A percentile compares a stretch with the other conserved stretches of the same genome.
Evolutionary conservation across 1,140 invertebrate species (phyloP).

Genomic region (Diachasmimorpha longicaudata): DNA sequence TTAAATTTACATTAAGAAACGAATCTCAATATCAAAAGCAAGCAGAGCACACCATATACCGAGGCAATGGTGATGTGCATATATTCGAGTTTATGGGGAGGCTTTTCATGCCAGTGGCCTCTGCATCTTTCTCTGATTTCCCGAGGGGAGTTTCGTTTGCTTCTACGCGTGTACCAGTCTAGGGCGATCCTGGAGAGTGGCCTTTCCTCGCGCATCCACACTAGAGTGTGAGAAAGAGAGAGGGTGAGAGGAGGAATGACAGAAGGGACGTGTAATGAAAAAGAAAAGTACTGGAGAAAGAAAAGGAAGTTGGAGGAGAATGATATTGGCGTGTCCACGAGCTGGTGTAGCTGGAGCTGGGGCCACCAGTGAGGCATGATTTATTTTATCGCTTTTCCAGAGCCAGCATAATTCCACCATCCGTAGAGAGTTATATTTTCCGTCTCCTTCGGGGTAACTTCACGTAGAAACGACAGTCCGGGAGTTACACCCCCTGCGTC

Average conservation of each 20-base stretch:
- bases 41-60: not conserved
- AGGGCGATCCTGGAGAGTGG: not conserved
- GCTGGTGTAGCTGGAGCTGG: not conserved
- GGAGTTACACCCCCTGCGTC: not conserved
- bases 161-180: not conserved
- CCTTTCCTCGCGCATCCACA: not conserved
- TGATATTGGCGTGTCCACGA: slow-evolving; percentile 1
- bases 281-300: not conserved
- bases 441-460: not conserved
- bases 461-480: not conserved
- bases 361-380: not conserved
- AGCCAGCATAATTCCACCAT: slow-evolving; percentile 17
- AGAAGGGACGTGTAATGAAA: not conserved
- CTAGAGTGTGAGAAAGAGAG: not conserved
- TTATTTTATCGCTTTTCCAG: slow-evolving; percentile 20
- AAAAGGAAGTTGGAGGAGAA: not conserved
- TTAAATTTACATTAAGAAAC: not conserved
- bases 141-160: slow-evolving; percentile 20
- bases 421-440: not conserved
- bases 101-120: not conserved
- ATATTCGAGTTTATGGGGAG: not conserved
- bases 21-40: not conserved
- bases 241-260: no score
- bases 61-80: not conserved
- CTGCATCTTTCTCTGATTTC: slow-evolving; percentile 27